Conservation (phyloP, 2,113 vertebrate species). For the Nycticebus coucang region DNA sequence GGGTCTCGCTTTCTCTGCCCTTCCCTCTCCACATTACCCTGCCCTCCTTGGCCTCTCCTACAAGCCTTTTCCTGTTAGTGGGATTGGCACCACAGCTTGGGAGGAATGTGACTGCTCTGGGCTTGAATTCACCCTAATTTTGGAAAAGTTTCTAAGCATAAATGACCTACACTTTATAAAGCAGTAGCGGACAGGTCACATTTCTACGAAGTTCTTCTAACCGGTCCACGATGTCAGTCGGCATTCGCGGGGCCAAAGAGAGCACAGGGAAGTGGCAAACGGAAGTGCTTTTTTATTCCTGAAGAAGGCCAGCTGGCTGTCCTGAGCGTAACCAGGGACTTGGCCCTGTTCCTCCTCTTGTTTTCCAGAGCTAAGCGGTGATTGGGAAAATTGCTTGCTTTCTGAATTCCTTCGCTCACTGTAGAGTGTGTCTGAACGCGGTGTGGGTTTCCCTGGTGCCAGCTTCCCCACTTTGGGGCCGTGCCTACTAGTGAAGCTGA, state of each 20-base stretch:
- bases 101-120: neutral
- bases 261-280: neutral
- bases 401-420: constrained; percentile 24
- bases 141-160: neutral
- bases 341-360: constrained; percentile 57
- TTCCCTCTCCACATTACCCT: neutral
- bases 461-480: neutral
- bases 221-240: neutral
- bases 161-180: neutral
- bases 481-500: neutral
- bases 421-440: constrained; percentile 1
- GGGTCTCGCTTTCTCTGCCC: neutral
- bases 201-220: constrained; percentile 16
- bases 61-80: neutral
- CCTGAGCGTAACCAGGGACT: constrained; percentile 44
- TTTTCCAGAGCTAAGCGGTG: constrained; percentile 54
- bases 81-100: neutral
- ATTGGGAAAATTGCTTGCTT: constrained; percentile 40
- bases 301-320: constrained; percentile 65
- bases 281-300: constrained; percentile 49
- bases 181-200: neutral
- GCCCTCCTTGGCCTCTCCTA: neutral
- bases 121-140: neutral
- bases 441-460: neutral
- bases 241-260: constrained; percentile 8